Evolutionary conservation across 2,797 vertebrate species (phyloP).

Genomic region (Betta splendens): DNA sequence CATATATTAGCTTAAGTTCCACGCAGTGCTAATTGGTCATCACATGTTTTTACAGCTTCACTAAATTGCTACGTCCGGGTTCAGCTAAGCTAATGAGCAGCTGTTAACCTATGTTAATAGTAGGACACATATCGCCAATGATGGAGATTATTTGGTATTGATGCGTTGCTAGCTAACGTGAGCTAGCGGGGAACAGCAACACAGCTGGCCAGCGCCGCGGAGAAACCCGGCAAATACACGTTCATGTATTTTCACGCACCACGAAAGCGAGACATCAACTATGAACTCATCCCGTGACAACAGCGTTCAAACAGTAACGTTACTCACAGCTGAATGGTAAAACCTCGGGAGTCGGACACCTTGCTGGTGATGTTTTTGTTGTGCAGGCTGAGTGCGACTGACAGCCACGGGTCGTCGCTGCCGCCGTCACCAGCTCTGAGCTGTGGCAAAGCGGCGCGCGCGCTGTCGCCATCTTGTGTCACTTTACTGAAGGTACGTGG

Average conservation of each 20-base stretch:
- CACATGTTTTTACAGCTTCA: background rate
- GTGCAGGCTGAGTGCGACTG: constrained; percentile 3
- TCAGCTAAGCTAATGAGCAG: background rate
- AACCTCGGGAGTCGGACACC: constrained; percentile 43
- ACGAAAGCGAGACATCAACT: too few species aligned
- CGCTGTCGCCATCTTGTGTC: constrained; percentile 45
- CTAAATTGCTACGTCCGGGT: background rate
- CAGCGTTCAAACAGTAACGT: rapidly evolving
- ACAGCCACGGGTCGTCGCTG: constrained; percentile 16
- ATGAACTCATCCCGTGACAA: background rate
- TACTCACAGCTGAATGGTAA: constrained; percentile 44
- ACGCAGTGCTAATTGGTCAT: background rate
- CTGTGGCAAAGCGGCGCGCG: rapidly evolving
- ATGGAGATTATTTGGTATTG: background rate
- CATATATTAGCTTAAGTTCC: background rate
- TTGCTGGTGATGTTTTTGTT: constrained; percentile 48
- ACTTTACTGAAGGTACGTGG: background rate
- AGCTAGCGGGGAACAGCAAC: constrained; percentile 43
- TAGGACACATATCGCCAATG: background rate
- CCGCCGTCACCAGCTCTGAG: constrained; percentile 32
- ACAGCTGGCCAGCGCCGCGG: constrained; percentile 51
- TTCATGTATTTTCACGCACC: background rate
- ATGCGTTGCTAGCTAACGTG: constrained; percentile 43
- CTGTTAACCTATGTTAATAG: background rate
- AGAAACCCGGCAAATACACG: constrained; percentile 1